phyloP scores from a whole-genome alignment of 2,113 vertebrate genomes.

The Phoenicopterus ruber region DNA sequence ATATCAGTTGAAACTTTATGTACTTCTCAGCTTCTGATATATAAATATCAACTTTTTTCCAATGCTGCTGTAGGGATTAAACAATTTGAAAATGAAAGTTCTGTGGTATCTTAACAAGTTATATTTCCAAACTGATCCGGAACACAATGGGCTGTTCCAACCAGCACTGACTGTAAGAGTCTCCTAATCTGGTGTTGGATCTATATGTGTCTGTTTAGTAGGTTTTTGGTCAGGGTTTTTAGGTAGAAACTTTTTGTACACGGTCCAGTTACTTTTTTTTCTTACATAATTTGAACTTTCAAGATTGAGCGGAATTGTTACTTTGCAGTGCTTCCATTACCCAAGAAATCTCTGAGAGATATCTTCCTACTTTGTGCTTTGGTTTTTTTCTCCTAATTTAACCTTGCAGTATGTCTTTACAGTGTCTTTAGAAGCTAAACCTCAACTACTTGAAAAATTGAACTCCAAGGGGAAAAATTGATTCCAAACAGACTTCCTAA shows the following conservation, averaged over 20 bases:
- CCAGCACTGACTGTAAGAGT: neutral
- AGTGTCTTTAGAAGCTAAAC: neutral
- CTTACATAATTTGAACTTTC: neutral
- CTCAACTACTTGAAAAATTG: neutral
- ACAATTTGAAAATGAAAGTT: neutral
- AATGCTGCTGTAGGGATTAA: neutral
- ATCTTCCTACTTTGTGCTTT: neutral
- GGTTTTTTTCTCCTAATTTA: neutral
- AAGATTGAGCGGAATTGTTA: neutral
- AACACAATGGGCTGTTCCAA: neutral
- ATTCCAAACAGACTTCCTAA: neutral
- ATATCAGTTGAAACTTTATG: neutral
- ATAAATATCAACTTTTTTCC: neutral
- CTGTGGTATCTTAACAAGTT: neutral
- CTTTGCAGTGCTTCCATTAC: neutral
- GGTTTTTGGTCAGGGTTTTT: neutral
- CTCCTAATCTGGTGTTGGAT: neutral
- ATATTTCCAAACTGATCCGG: neutral
- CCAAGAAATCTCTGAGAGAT: neutral
- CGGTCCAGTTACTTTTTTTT: neutral
- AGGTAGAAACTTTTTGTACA: neutral
- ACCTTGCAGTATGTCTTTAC: neutral
- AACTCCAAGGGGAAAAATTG: neutral
- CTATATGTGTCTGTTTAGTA: neutral
- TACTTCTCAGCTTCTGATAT: neutral